These are phyloP conservation scores for Muntiacus reevesi DNA, from an alignment of 2,113 vertebrate genomes.

Conservation along the genomic window DNA sequence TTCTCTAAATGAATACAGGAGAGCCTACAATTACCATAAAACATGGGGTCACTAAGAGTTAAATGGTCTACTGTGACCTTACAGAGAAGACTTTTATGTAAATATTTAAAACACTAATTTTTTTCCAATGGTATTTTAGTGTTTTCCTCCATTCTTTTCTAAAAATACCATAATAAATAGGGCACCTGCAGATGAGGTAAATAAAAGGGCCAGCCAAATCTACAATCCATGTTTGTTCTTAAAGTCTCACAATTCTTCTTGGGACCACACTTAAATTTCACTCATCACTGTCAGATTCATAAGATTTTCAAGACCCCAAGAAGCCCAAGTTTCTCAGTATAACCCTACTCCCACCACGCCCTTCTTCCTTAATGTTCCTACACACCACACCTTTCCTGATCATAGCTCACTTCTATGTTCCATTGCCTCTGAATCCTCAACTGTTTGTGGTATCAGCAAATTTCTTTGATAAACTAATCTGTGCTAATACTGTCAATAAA, in stretches of 20 bases:
- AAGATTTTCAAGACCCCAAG: background rate
- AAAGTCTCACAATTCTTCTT: background rate
- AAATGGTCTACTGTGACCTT: background rate
- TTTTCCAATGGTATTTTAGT: background rate
- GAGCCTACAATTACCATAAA: background rate
- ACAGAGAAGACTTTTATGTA: background rate
- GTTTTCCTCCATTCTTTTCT: background rate
- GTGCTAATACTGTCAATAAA: slow-evolving; percentile 21
- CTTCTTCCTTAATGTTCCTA: background rate
- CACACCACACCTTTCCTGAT: background rate
- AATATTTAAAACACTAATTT: background rate
- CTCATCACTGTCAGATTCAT: background rate
- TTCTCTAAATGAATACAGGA: background rate
- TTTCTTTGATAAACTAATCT: slow-evolving; percentile 10
- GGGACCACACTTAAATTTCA: background rate
- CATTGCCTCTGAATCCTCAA: background rate
- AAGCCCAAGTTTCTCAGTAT: background rate
- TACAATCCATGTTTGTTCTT: background rate
- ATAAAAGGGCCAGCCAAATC: background rate
- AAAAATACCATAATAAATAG: background rate
- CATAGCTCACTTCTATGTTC: background rate
- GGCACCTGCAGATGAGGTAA: background rate
- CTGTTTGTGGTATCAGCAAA: background rate
- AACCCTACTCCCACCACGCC: background rate
- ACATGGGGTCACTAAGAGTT: background rate